Evolutionary conservation across 2,888 invertebrate species (phyloP), one percentile per base, ranked within the genome.

Genomic region (Oscheius myriophilus): DNA sequence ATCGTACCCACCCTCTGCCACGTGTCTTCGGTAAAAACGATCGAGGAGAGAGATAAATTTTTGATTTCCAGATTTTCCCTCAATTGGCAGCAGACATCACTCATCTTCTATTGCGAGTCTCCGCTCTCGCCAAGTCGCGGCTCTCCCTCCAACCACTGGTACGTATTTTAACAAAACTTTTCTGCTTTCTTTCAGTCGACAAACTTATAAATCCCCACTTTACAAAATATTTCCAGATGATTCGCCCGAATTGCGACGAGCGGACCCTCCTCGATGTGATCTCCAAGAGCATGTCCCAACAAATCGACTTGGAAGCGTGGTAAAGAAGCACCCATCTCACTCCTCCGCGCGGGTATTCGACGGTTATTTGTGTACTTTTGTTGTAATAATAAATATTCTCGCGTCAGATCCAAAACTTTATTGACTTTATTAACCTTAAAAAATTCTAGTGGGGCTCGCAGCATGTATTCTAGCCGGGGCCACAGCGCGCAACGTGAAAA

Each of bases 71-170:
- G 68, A 63, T 68, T n/a, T 68, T 68, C 39, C 68, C 68, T 18
- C 68, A 68, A 54, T 23, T 68, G 21, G 26, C 68, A 12, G 55
- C 46, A 3, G 68, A 68, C 46, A 46, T 68, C 11, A 63, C 68
- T 18, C n/a, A 53, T 9, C 33, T 68, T 11, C 55, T 68, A 9
- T n/a, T 68, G 23, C 26, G 49, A 33, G 68, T 63, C 21, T 55
- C 46, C 16, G 45, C 54, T 1, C 26, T 68, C 33, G 68, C 68
- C 25, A 62, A 52, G 49, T 23, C 46, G 14, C 18, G 68, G 43
- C 52, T 67, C 14, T 18, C 61, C 2, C 52, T 67, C 6, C 42
- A 67, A 18, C 67, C 67, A 26, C 42, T 67, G 18, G 67, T 67
- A 23, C 16, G 67, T 59, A 45, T 45, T 18, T 21, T 21, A n/a